phyloP scores from a whole-genome alignment of 2,113 vertebrate species.

The Hemicordylus capensis region DNA sequence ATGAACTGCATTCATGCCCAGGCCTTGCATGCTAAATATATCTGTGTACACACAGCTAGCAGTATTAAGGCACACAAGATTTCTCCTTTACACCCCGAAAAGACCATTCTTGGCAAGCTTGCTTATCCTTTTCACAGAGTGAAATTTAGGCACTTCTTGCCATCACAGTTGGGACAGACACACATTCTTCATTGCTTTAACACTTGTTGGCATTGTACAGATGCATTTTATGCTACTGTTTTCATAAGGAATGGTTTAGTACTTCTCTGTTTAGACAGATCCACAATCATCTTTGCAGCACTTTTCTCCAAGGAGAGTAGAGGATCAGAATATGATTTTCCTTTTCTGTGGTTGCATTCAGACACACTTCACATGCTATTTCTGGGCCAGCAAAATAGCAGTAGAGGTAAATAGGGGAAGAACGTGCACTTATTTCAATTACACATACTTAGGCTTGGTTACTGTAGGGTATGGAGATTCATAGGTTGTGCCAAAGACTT shows the following conservation, averaged over 20 bases:
- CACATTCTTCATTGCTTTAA: neutral
- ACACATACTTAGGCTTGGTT: no score
- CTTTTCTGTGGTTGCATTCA: neutral
- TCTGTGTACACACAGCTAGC: neutral
- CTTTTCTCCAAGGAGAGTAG: neutral
- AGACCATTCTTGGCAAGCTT: no score
- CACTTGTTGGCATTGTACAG: neutral
- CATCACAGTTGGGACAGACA: neutral
- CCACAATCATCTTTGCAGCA: neutral
- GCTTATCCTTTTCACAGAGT: neutral
- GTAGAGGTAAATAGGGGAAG: no score
- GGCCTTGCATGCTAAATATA: neutral
- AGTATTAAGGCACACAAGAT: neutral
- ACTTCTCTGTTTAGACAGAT: neutral
- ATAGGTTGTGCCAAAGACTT: no score
- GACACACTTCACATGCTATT: neutral
- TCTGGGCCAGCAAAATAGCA: neutral
- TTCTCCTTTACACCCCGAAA: accelerated
- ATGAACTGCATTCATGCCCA: neutral
- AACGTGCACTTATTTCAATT: no score
- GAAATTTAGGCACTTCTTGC: neutral
- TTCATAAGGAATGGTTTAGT: neutral
- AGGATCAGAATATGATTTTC: neutral
- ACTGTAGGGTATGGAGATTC: no score
- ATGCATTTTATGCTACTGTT: neutral